Conservation (phyloP, 1,140 invertebrate species). For the Drosophila lacteicornis region DNA sequence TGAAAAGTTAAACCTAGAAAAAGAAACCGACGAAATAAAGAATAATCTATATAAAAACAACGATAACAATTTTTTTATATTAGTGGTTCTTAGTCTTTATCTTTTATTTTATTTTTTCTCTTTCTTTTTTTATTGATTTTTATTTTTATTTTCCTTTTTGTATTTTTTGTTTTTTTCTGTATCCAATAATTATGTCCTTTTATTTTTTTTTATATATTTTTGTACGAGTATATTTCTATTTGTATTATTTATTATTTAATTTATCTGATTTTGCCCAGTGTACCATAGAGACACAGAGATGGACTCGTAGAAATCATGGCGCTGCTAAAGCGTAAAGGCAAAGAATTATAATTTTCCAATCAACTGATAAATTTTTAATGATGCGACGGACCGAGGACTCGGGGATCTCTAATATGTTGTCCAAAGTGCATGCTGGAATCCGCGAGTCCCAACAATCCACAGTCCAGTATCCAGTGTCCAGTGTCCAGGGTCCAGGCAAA, state of each 20-base stretch:
- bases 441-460: slow-evolving; percentile 5
- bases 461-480: background rate
- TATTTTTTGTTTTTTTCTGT: background rate
- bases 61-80: too few relatives aligned
- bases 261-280: background rate
- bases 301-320: slow-evolving; percentile 71
- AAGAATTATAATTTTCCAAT: slow-evolving; percentile 84
- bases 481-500: background rate
- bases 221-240: too few relatives aligned
- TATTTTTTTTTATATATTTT: too few relatives aligned
- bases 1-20: too few relatives aligned
- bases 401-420: slow-evolving; percentile 67
- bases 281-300: background rate
- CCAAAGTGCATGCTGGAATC: slow-evolving; percentile 79
- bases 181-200: too few relatives aligned
- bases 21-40: too few relatives aligned
- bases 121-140: too few relatives aligned
- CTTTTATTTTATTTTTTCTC: too few relatives aligned
- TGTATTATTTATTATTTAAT: background rate
- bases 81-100: too few relatives aligned
- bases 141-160: background rate
- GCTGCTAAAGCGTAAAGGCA: slow-evolving; percentile 72
- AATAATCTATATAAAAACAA: too few relatives aligned
- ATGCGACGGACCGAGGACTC: slow-evolving; percentile 45
- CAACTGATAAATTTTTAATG: slow-evolving; percentile 84